These are phyloP conservation scores for Epirrhoe alternata DNA, from an alignment of 2,888 invertebrate genomes.

Conservation along the genomic window DNA sequence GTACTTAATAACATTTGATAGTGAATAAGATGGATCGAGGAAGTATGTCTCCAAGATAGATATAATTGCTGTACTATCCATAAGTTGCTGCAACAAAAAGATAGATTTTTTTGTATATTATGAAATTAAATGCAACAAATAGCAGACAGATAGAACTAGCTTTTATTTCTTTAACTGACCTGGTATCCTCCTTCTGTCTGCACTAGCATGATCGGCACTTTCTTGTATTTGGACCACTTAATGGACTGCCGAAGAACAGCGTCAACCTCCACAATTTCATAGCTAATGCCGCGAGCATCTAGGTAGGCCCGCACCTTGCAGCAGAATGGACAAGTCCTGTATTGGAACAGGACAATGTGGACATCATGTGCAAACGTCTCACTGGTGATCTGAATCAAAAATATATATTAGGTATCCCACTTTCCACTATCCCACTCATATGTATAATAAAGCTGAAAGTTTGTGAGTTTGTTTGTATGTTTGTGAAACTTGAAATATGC, in stretches of 20 bases:
- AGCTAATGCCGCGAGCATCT: conserved; percentile 96
- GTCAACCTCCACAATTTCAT: conserved; percentile 98
- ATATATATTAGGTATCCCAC: too few species aligned
- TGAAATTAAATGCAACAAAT: background rate
- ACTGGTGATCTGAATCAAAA: conserved; percentile 83
- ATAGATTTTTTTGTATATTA: background rate
- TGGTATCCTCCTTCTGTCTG: conserved; percentile 90
- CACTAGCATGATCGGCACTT: conserved; percentile 96
- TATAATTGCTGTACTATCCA: conserved; percentile 97
- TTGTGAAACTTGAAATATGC: too few species aligned
- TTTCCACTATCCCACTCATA: too few species aligned
- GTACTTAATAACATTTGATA: conserved; percentile 90
- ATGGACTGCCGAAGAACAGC: conserved; percentile 96
- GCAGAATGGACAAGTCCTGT: conserved; percentile 98
- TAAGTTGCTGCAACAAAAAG: conserved; percentile 87
- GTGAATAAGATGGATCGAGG: conserved; percentile 81
- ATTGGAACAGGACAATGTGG: conserved; percentile 96
- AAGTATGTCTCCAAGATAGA: conserved; percentile 93
- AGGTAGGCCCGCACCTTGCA: conserved; percentile 96
- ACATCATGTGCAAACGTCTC: conserved; percentile 88
- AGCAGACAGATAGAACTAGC: background rate
- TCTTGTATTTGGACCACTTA: conserved; percentile 96
- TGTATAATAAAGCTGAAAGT: too few species aligned
- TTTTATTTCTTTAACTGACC: conserved; percentile 61
- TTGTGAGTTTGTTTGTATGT: too few species aligned